Base-by-base conservation (phyloP, 2,113 vertebrate genomes). In the Sylvietta virens region DNA sequence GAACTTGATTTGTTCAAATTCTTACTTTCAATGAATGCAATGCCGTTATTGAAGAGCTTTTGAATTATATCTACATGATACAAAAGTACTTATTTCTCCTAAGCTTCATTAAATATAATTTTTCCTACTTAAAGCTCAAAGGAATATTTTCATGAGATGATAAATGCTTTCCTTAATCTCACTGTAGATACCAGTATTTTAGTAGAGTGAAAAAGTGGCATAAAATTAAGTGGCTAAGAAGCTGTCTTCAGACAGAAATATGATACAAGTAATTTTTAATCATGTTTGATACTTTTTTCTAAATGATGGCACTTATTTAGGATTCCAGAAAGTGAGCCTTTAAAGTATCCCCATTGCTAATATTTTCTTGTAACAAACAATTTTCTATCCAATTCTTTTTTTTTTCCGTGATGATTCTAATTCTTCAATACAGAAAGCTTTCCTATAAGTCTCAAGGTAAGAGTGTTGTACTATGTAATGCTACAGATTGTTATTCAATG, bases 401-500 rank as follows among this genome's bases (percentile, higher is more conserved):
- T 67, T 82, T 71, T 66, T 11, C 45, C 23, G 13, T 8, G 16
- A 7, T 44, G 11, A 56, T 77, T 85, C 39, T 80, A 35, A 54
- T 33, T 86, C 24, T 54, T 67, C 54, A 47, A 3, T 31, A 48
- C 21, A 81, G 65, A 65, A 89, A 79, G n/a, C 22, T 40, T 86
- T 42, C 22, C 35, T 16, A 0, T 6, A 72, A 70, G 9, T 18
- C 33, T 48, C 39, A 56, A 13, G 56, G 35, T 65, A 65, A 30
- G 40, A 94, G 53, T 40, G 15, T 6, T 92, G 20, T 22, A 35
- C 81, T 90, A 86, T 91, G 81, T 92, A 92, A 79, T 69, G 62
- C 28, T 83, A 82, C 40, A 85, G 78, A 92, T 84, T 88, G 60
- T 80, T 94, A 94, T 91, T 88, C 80, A 95, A 26, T 92, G 27